Conservation (phyloP, 1,140 invertebrate genomes). For the Drosophila erecta region DNA sequence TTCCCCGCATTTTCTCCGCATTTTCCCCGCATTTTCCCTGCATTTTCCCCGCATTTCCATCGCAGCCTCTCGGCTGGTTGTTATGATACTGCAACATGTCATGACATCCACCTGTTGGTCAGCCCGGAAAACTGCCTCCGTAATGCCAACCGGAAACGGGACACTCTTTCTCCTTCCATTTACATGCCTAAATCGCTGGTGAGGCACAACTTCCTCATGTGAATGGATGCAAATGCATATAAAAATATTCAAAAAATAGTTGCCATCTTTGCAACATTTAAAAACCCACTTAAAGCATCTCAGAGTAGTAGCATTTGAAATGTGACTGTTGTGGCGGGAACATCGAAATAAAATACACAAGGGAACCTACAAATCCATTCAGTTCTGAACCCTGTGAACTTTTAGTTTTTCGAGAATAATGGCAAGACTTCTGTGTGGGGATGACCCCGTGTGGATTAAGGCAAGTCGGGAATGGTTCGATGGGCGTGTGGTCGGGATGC, state of each 20-base stretch:
- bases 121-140: neutral
- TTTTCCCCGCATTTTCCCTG: neutral
- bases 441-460: neutral
- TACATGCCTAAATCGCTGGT: neutral
- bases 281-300: too few relatives aligned
- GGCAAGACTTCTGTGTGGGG: neutral
- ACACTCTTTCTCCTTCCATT: neutral
- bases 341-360: neutral
- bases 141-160: neutral
- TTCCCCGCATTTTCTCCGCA: neutral
- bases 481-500: neutral
- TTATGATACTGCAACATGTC: conserved; percentile 31
- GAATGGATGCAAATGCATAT: too few relatives aligned
- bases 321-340: too few relatives aligned
- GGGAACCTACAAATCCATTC: neutral
- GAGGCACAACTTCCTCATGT: too few relatives aligned
- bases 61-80: conserved; percentile 16
- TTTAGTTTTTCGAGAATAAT: neutral
- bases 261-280: too few relatives aligned
- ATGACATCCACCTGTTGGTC: conserved; percentile 52
- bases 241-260: too few relatives aligned
- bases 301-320: too few relatives aligned
- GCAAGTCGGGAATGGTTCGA: neutral
- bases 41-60: neutral
- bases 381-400: neutral